Percentiles rank a stretch among this genome's conserved stretches.
phyloP scores from a whole-genome alignment of 2,888 invertebrate genomes.

The Subacronicta megacephala region DNA sequence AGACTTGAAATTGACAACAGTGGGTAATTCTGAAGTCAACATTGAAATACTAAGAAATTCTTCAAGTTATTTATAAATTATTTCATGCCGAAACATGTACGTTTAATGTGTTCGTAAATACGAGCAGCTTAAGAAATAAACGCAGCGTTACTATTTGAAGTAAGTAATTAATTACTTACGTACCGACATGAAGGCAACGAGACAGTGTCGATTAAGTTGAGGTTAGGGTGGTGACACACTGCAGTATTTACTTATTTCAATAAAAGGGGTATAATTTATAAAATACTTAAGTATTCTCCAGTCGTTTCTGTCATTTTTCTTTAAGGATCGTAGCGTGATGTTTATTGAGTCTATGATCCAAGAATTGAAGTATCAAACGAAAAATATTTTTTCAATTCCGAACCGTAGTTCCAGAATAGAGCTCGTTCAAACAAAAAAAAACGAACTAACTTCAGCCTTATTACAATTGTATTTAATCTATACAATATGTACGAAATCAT shows the following conservation, averaged over 20 bases:
- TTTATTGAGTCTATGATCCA: too few species aligned
- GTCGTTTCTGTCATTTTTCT: too few species aligned
- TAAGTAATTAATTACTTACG: constrained; percentile 72
- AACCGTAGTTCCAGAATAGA: too few species aligned
- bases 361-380: too few species aligned
- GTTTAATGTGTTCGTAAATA: constrained; percentile 28
- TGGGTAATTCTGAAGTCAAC: constrained; percentile 22
- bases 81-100: constrained; percentile 35
- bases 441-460: too few species aligned
- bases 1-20: constrained; percentile 14
- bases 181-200: constrained; percentile 63
- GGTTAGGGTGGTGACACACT: constrained; percentile 29
- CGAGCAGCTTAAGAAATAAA: constrained; percentile 50
- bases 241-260: neutral
- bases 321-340: too few species aligned
- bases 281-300: too few species aligned
- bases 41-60: constrained; percentile 31
- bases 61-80: constrained; percentile 40
- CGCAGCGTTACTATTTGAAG: constrained; percentile 62
- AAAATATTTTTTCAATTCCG: too few species aligned
- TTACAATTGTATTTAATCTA: too few species aligned
- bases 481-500: too few species aligned
- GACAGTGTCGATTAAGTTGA: constrained; percentile 64
- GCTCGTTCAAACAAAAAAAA: too few species aligned
- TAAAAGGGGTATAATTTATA: neutral